Evolutionary conservation across 2,888 invertebrate genomes (phyloP), one percentile per base, ranked within the genome.

Genomic region (Serripes groenlandicus): DNA sequence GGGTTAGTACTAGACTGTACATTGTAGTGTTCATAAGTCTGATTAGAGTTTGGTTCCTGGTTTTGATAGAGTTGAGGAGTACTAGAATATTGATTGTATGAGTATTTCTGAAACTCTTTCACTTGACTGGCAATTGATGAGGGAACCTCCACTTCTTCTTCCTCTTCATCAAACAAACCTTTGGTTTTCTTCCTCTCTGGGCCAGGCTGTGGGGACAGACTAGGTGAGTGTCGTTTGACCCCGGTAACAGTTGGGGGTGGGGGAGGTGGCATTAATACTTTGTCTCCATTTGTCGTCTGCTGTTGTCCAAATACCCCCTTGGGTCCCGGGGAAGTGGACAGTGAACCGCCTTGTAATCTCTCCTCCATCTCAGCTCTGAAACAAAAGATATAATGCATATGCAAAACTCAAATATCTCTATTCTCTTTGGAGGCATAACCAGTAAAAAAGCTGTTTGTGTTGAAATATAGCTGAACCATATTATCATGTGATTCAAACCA

Each of bases 261-360:
- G 15, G 90, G 90, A 23, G 90, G 90, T 34, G 90, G 90, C 90
- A 90, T 90, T 49, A 88, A 69, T 28, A 83, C 75, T 35, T 89
- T 83, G 76, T 89, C 89, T 32, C 76, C 56, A 62, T 81, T 81
- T 37, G 58, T 32, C 7, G 66, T 21, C 26, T 3, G 66, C 23
- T 66, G 66, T 37, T 62, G 76, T 18, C 28, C 37, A 58, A 35
- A 76, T 15, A 32, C 32, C 37, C 15, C 49, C 21, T 58, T 30
- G 42, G 75, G 58, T 4, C 68, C 28, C 28, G 66, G 60, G 42
- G 82, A 60, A 37, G 75, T 32, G 21, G 62, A 66, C 15, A 62
- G 58, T 26, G 23, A 54, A 18, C 32, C 68, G 26, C 3, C 52
- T 32, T 58, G 69, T 37, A n/a, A 28, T 35, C 49, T 37, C 54